A percentile compares a stretch with the other conserved stretches of the same genome.
phyloP scores from a whole-genome alignment of 2,888 invertebrate species.

The Atherix ibis region DNA sequence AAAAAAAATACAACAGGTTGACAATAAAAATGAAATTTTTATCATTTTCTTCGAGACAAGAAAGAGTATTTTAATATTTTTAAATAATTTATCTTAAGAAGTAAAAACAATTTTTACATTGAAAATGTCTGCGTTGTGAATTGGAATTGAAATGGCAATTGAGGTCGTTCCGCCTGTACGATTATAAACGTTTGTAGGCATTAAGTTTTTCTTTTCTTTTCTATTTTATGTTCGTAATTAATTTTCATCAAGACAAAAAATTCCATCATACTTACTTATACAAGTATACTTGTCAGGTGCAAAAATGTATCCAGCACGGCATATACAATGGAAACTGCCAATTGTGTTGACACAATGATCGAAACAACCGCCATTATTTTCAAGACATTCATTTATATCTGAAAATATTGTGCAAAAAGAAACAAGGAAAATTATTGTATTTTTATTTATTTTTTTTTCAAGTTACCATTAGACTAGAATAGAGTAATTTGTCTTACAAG shows the following conservation, averaged over 20 bases:
- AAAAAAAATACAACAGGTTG: neutral
- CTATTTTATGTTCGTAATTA: too few species aligned
- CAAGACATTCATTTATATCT: conserved; percentile 11
- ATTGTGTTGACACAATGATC: conserved; percentile 14
- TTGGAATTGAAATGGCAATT: too few species aligned
- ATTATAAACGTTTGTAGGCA: too few species aligned
- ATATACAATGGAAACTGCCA: conserved; percentile 23
- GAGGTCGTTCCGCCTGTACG: too few species aligned
- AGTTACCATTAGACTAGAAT: too few species aligned
- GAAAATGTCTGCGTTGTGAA: too few species aligned
- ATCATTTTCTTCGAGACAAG: neutral
- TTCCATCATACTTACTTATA: conserved; percentile 14
- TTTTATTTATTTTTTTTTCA: too few species aligned
- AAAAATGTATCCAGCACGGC: conserved; percentile 22
- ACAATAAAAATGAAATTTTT: neutral
- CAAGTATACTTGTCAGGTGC: conserved; percentile 14
- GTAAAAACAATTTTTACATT: neutral
- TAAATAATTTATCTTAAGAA: neutral
- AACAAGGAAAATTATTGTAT: neutral
- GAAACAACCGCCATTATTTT: conserved; percentile 13
- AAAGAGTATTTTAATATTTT: conserved; percentile 5
- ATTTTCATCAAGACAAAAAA: too few species aligned
- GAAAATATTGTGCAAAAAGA: conserved; percentile 1
- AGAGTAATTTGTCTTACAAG: too few species aligned
- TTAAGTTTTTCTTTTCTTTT: too few species aligned